Conservation (phyloP, 2,888 invertebrate genomes). For the Xestobium rufovillosum region DNA sequence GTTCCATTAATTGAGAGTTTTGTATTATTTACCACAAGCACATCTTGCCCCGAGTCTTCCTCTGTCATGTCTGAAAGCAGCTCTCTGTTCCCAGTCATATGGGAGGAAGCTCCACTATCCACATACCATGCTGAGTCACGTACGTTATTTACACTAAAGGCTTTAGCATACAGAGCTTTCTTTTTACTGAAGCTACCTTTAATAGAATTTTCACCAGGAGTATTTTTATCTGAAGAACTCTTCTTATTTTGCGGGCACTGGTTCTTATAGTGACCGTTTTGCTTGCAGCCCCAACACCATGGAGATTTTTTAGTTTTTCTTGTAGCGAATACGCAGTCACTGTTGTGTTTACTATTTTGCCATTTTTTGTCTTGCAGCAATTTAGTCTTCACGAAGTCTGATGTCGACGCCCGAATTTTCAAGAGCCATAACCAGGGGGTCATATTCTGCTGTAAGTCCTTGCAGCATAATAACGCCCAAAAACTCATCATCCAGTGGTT, state of each 20-base stretch:
- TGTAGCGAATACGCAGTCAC: conserved; percentile 11
- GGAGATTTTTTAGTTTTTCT: conserved; percentile 11
- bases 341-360: conserved; percentile 7
- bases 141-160: conserved; percentile 8
- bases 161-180: conserved; percentile 12
- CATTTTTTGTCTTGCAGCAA: no score
- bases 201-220: no score
- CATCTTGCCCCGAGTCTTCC: conserved; percentile 11
- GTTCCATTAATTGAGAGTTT: conserved; percentile 11
- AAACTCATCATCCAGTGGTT: conserved; percentile 11
- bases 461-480: conserved; percentile 9
- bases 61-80: conserved; percentile 11
- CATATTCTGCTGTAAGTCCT: conserved; percentile 6
- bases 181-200: no score
- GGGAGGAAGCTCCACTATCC: conserved; percentile 17
- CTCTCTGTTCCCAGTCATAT: conserved; percentile 16
- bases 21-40: conserved; percentile 14
- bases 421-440: conserved; percentile 12
- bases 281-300: conserved; percentile 15
- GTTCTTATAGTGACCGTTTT: conserved; percentile 16
- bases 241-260: conserved; percentile 11
- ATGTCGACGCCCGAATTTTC: no score
- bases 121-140: conserved; percentile 13
- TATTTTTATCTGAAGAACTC: no score
- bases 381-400: conserved; percentile 11